phyloP scores from a whole-genome alignment of 2,113 vertebrate genomes.

The Amblyornis subalaris region DNA sequence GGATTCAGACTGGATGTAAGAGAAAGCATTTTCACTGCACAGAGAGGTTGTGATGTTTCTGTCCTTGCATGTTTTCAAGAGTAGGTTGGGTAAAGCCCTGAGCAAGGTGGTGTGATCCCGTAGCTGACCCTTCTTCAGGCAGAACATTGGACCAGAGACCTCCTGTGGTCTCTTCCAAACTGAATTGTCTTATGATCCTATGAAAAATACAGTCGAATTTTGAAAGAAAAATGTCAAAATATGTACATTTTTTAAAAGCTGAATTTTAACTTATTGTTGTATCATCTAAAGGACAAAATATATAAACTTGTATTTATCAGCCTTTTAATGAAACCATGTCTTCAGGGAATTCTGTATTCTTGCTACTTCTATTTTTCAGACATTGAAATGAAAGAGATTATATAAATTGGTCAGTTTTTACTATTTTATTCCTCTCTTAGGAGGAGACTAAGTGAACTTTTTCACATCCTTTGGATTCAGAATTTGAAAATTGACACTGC shows the following conservation, averaged over 20 bases:
- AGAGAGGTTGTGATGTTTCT: neutral
- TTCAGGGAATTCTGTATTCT: neutral
- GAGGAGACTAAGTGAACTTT: neutral
- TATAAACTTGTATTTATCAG: neutral
- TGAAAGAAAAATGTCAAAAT: neutral
- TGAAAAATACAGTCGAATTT: neutral
- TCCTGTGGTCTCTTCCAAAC: neutral
- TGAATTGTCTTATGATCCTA: neutral
- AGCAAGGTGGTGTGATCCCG: neutral
- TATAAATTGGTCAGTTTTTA: neutral
- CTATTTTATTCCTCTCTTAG: neutral
- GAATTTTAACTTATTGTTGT: neutral
- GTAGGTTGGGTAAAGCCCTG: neutral
- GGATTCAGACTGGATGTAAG: neutral
- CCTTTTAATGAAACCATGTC: neutral
- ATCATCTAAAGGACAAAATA: neutral
- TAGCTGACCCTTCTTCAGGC: neutral
- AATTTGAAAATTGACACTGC: neutral
- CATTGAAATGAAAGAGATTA: neutral
- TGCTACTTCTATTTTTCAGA: neutral
- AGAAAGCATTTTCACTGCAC: neutral
- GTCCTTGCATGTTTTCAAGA: neutral
- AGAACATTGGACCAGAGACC: neutral
- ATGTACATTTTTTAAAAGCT: fast-evolving
- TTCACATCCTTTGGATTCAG: neutral